phyloP scores from a whole-genome alignment of 2,113 vertebrate genomes.

The Circaetus gallicus region DNA sequence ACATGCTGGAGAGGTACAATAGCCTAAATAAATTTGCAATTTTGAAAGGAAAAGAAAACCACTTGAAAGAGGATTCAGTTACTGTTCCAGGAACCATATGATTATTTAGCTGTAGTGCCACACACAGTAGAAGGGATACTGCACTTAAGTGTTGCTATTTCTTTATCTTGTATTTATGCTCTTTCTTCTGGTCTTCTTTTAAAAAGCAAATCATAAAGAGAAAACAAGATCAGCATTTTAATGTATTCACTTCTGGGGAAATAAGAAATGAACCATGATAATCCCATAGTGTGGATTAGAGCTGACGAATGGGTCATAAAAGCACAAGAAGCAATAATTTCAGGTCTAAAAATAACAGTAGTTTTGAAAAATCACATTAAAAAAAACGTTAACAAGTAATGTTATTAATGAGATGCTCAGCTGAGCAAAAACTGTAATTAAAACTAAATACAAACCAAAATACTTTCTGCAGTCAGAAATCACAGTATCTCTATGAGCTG shows the following conservation, averaged over 20 bases:
- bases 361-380: constrained; percentile 32
- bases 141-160: too few species aligned
- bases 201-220: too few species aligned
- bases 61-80: too few species aligned
- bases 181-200: too few species aligned
- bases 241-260: too few species aligned
- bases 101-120: too few species aligned
- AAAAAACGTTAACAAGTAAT: constrained; percentile 20
- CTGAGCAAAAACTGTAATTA: constrained; percentile 70
- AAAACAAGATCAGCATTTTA: too few species aligned
- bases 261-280: not conserved
- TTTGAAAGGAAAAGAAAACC: too few species aligned
- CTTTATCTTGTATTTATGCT: too few species aligned
- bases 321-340: not conserved
- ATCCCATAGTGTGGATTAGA: not conserved
- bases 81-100: too few species aligned
- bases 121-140: too few species aligned
- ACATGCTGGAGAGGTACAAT: not conserved
- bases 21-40: too few species aligned
- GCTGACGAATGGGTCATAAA: not conserved
- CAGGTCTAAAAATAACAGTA: constrained; percentile 20
- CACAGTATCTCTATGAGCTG: constrained; percentile 2
- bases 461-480: constrained; percentile 55
- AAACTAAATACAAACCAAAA: constrained; percentile 67
- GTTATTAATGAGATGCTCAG: constrained; percentile 60